Evolutionary conservation across 2,888 invertebrate genomes (phyloP).

Genomic region (Macaria liturata): DNA sequence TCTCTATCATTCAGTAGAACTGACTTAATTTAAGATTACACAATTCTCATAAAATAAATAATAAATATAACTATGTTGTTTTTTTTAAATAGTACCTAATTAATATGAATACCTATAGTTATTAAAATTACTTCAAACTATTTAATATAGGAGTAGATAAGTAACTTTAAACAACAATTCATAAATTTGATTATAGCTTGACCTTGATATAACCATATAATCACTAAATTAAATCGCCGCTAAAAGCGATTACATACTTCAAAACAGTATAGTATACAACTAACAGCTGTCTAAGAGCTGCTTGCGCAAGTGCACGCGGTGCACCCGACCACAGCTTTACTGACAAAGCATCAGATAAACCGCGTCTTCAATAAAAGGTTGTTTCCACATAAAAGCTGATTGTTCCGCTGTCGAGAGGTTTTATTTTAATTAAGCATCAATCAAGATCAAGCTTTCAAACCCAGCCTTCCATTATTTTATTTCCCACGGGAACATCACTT

Average conservation of each 20-base stretch:
- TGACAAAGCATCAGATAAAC: constrained; percentile 23
- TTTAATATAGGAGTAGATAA: no score
- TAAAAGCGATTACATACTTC: not conserved
- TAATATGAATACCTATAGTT: no score
- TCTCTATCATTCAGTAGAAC: no score
- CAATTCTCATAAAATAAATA: no score
- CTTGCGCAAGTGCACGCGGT: constrained; percentile 16
- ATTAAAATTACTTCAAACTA: no score
- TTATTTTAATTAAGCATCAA: constrained; percentile 52
- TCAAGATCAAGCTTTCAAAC: constrained; percentile 48
- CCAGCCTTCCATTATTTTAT: constrained; percentile 56
- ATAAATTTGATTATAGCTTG: no score
- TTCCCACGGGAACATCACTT: constrained; percentile 60
- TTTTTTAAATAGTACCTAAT: no score
- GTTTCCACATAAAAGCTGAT: constrained; percentile 27
- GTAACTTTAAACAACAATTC: no score
- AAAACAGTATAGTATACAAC: constrained; percentile 1
- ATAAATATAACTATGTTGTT: no score
- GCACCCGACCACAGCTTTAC: constrained; percentile 13
- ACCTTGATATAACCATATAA: not conserved
- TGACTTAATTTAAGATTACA: no score
- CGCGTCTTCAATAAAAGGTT: constrained; percentile 22
- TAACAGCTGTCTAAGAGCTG: constrained; percentile 4
- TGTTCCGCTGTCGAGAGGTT: constrained; percentile 22
- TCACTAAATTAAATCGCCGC: no score